These are phyloP conservation scores for Bergia sp. DNA, from an alignment of 92 coral and sea anemone genomes.

Conservation along the genomic window DNA sequence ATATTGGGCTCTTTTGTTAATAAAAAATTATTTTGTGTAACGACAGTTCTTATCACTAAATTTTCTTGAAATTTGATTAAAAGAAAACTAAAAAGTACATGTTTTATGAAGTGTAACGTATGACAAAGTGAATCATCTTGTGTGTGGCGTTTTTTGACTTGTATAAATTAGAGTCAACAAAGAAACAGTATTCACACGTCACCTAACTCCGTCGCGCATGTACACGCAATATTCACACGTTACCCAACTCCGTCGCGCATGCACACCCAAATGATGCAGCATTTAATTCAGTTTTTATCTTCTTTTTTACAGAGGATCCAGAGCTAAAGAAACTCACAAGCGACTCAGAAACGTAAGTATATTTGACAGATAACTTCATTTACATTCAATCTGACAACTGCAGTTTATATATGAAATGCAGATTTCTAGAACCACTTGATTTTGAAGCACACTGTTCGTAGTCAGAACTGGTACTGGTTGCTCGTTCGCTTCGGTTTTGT, in stretches of 20 bases:
- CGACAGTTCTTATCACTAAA: too few relatives aligned
- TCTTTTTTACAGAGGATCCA: slow-evolving; percentile 13
- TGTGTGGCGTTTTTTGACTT: background rate
- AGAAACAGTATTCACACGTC: background rate
- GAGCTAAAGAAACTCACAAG: slow-evolving; percentile 29
- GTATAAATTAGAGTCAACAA: background rate
- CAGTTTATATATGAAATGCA: background rate
- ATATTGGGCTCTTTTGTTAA: background rate
- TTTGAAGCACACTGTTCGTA: background rate
- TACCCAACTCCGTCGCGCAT: background rate
- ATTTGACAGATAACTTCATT: background rate
- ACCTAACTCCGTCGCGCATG: background rate
- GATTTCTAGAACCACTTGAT: background rate
- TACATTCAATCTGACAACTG: too few relatives aligned
- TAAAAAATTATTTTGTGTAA: background rate
- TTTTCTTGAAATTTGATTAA: background rate
- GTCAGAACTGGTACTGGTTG: too few relatives aligned
- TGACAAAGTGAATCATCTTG: background rate
- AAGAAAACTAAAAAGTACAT: background rate
- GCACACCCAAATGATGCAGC: background rate
- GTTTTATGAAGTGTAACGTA: background rate
- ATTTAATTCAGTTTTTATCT: too few relatives aligned
- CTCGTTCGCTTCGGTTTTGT: background rate
- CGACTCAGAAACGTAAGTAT: slow-evolving; percentile 40
- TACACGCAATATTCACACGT: background rate